Evolutionary conservation across 2,888 invertebrate species (phyloP).

Genomic region (Anodontia alba): DNA sequence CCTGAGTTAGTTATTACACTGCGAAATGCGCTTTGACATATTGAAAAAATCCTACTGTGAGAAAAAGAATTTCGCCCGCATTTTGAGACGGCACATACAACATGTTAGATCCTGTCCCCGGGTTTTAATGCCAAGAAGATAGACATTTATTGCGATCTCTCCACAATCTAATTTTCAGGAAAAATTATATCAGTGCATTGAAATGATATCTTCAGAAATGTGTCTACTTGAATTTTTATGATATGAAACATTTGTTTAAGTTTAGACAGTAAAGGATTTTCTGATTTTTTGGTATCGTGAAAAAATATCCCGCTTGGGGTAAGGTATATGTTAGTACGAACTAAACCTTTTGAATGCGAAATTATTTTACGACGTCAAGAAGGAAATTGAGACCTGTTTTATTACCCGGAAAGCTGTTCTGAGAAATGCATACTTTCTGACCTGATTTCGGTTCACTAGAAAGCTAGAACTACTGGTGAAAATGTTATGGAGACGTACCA

Average conservation of each 20-base stretch:
- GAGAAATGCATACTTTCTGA: neutral
- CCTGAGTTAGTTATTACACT: slow-evolving; percentile 46
- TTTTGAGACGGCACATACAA: slow-evolving; percentile 43
- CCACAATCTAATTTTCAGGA: slow-evolving; percentile 42
- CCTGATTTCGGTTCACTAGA: neutral
- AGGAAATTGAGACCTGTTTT: slow-evolving; percentile 43
- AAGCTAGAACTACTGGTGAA: neutral
- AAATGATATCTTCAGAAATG: slow-evolving; percentile 17
- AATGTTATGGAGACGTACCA: neutral
- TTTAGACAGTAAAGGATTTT: neutral
- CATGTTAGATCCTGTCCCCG: neutral
- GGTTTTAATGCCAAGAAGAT: slow-evolving; percentile 54
- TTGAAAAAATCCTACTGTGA: slow-evolving; percentile 43
- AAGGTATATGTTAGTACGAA: neutral
- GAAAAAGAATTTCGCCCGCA: slow-evolving; percentile 51
- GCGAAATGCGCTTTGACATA: slow-evolving; percentile 57
- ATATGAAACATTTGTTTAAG: slow-evolving; percentile 8
- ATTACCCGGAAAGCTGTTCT: neutral
- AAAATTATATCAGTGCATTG: slow-evolving; percentile 45
- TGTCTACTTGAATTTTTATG: slow-evolving; percentile 18
- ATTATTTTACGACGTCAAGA: slow-evolving; percentile 44
- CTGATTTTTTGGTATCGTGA: neutral
- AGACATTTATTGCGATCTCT: slow-evolving; percentile 56
- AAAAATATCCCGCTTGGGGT: neutral
- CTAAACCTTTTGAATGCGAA: slow-evolving; percentile 30